A percentile compares a stretch with the other conserved stretches of the same genome.
These are phyloP conservation scores for Calameuta filiformis DNA, from an alignment of 2,888 invertebrate genomes.

Conservation along the genomic window DNA sequence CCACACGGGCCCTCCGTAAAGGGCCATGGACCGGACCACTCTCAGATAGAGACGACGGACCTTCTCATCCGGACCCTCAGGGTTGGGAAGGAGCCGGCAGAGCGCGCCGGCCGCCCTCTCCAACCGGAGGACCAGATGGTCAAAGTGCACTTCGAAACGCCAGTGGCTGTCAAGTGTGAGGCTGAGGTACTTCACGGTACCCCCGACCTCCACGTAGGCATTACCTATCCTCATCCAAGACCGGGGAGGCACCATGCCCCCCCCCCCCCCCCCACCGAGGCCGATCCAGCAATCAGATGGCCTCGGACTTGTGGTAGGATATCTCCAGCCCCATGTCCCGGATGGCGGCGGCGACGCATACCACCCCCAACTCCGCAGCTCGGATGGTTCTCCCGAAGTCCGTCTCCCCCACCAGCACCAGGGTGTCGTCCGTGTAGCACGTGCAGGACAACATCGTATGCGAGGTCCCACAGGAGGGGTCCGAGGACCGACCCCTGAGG, in stretches of 20 bases:
- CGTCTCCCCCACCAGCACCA: not conserved
- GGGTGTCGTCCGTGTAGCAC: slow-evolving; percentile 9
- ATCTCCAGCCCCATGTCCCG: not conserved
- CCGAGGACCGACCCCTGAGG: slow-evolving; percentile 17
- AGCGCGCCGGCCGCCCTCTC: not conserved
- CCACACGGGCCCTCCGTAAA: slow-evolving; percentile 4
- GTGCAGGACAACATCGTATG: slow-evolving; percentile 8
- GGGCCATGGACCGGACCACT: not conserved
- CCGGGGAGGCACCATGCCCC: not conserved
- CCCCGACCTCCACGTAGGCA: slow-evolving; percentile 4
- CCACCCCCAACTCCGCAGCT: not conserved
- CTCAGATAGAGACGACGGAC: not conserved
- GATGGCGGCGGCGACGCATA: not conserved
- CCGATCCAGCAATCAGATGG: not conserved
- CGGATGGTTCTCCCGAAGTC: not conserved
- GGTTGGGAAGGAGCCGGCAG: not conserved
- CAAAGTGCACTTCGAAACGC: not conserved
- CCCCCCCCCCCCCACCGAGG: not conserved
- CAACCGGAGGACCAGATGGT: not conserved
- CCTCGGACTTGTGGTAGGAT: not conserved
- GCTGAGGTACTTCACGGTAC: not conserved
- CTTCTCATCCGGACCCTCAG: not conserved
- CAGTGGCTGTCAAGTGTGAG: slow-evolving; percentile 5
- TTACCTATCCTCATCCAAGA: not conserved
- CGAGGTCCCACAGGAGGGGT: slow-evolving; percentile 9